Conservation (phyloP, 1,140 invertebrate species). For the Ooceraea biroi region DNA sequence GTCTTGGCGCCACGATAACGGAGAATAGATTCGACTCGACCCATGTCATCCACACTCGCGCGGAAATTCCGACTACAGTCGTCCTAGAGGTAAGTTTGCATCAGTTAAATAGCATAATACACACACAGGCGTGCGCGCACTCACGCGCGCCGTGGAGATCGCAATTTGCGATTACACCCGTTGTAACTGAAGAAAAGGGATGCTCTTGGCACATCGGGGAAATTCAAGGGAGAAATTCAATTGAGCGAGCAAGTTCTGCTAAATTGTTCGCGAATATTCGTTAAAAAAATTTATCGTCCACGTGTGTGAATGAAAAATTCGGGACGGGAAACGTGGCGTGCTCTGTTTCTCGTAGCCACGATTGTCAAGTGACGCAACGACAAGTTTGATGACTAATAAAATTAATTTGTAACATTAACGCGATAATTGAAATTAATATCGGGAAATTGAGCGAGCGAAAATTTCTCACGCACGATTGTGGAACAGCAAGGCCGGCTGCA, state of each 20-base stretch:
- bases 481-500: too few species aligned
- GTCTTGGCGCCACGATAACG: conserved; percentile 77
- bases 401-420: not conserved
- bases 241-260: not conserved
- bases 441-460: not conserved
- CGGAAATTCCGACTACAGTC: conserved; percentile 68
- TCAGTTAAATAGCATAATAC: conserved; percentile 16
- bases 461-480: not conserved
- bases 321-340: too few species aligned
- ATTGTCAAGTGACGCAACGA: not conserved
- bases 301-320: too few species aligned
- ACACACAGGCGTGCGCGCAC: not conserved
- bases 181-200: not conserved
- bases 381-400: not conserved
- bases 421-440: not conserved
- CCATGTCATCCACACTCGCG: conserved; percentile 78
- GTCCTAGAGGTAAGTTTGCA: conserved; percentile 73
- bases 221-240: conserved; percentile 21
- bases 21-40: conserved; percentile 69
- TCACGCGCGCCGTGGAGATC: not conserved
- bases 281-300: not conserved
- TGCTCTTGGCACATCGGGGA: not conserved
- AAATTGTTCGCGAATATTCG: too few species aligned
- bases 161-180: not conserved
- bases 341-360: not conserved